These are phyloP conservation scores for Nasonia oneida DNA, from an alignment of 2,888 invertebrate species.

Conservation along the genomic window DNA sequence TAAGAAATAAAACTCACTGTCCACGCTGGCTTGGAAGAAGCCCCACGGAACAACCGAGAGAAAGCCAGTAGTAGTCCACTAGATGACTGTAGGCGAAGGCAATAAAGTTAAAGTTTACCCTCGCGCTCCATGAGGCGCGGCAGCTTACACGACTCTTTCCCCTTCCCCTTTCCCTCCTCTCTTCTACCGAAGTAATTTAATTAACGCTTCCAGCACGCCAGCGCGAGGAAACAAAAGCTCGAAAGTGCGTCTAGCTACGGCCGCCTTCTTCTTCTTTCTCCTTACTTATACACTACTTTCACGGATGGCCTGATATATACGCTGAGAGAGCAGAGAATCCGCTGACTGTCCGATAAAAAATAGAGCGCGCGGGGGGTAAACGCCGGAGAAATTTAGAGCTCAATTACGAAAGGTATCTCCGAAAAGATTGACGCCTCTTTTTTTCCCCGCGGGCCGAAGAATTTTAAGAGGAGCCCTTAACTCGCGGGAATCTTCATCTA, in stretches of 20 bases:
- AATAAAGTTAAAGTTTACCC: conserved; percentile 58
- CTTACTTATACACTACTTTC: background rate
- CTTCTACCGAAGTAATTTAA: conserved; percentile 60
- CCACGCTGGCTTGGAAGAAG: background rate
- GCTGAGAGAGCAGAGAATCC: background rate
- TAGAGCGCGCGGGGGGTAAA: conserved; percentile 30
- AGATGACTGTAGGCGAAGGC: background rate
- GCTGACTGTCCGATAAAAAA: conserved; percentile 40
- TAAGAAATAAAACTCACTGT: conserved; percentile 51
- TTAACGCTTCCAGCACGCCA: conserved; percentile 58
- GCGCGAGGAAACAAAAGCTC: conserved; percentile 54
- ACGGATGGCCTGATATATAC: conserved; percentile 21
- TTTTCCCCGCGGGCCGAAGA: background rate
- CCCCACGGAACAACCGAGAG: background rate
- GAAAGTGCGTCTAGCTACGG: background rate
- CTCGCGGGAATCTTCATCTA: conserved; percentile 15
- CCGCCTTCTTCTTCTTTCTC: background rate
- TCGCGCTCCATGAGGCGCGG: conserved; percentile 31
- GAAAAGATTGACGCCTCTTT: conserved; percentile 2
- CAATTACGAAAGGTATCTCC: conserved; percentile 39
- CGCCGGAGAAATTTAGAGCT: conserved; percentile 34
- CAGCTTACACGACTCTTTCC: conserved; percentile 32
- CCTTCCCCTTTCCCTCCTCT: background rate
- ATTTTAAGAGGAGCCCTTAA: conserved; percentile 2
- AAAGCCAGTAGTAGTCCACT: conserved; percentile 2